phyloP scores from a whole-genome alignment of 2,888 invertebrate species.

The Oscheius sp. region DNA sequence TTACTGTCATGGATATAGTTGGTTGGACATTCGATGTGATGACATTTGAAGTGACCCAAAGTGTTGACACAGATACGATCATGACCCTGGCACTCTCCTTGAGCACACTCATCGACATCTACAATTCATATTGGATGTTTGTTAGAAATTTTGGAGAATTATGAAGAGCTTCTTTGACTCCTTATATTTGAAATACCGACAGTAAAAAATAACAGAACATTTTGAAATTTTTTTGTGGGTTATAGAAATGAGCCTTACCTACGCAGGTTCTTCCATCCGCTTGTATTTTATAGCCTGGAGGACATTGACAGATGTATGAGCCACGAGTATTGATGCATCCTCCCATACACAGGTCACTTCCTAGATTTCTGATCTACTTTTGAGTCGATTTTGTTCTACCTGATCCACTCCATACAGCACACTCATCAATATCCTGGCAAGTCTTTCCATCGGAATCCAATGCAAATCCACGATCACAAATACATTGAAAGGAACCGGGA shows the following conservation, averaged over 20 bases:
- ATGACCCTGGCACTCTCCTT: slow-evolving; percentile 72
- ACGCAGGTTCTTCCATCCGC: slow-evolving; percentile 72
- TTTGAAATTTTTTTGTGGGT: neutral
- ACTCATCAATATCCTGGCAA: slow-evolving; percentile 84
- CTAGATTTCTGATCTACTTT: slow-evolving; percentile 34
- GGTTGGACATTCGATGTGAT: slow-evolving; percentile 83
- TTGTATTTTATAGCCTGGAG: slow-evolving; percentile 65
- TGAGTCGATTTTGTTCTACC: slow-evolving; percentile 39
- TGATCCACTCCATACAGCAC: slow-evolving; percentile 80
- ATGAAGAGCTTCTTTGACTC: too few relatives aligned
- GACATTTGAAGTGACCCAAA: slow-evolving; percentile 87
- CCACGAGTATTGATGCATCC: slow-evolving; percentile 69
- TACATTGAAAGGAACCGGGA: slow-evolving; percentile 81
- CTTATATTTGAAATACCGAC: too few relatives aligned
- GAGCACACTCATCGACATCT: slow-evolving; percentile 81
- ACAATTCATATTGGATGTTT: slow-evolving; percentile 5
- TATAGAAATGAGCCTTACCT: slow-evolving; percentile 75
- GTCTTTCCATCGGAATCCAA: slow-evolving; percentile 79
- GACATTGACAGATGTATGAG: slow-evolving; percentile 68
- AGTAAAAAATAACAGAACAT: neutral
- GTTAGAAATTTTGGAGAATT: too few relatives aligned
- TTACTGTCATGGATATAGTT: slow-evolving; percentile 83
- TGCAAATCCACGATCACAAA: slow-evolving; percentile 85
- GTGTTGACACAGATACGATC: slow-evolving; percentile 88
- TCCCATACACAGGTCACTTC: slow-evolving; percentile 71